Evolutionary conservation across 2,888 invertebrate species (phyloP).

Genomic region (Tetramorium bicarinatum): DNA sequence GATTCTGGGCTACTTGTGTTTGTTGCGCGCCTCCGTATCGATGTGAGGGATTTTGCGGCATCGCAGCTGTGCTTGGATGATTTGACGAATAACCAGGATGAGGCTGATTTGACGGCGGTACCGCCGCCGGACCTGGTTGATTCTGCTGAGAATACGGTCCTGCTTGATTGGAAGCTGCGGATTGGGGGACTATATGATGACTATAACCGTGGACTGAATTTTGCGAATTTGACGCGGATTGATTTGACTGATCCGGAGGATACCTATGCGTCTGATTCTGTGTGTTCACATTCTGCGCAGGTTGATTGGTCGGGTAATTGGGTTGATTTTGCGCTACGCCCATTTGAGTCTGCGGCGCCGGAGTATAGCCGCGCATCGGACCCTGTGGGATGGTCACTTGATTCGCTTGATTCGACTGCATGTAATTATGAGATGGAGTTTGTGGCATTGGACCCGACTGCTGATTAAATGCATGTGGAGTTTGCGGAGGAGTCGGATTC

Average conservation of each 20-base stretch:
- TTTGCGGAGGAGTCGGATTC: constrained; percentile 67
- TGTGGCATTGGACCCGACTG: constrained; percentile 70
- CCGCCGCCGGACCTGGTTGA: constrained; percentile 64
- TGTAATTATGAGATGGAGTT: constrained; percentile 68
- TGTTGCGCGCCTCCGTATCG: constrained; percentile 70
- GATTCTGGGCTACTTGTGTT: constrained; percentile 71
- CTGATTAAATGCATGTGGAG: constrained; percentile 70
- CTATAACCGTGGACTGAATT: constrained; percentile 76
- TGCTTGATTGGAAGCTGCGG: constrained; percentile 64
- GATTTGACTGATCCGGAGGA: constrained; percentile 72
- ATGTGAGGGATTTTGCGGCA: constrained; percentile 65
- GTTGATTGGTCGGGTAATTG: constrained; percentile 72
- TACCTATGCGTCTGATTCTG: constrained; percentile 75
- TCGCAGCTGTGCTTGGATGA: constrained; percentile 64
- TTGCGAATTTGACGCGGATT: constrained; percentile 69
- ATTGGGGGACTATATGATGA: constrained; percentile 72
- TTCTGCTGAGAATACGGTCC: constrained; percentile 67
- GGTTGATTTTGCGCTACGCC: constrained; percentile 66
- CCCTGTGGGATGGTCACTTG: constrained; percentile 75
- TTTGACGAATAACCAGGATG: constrained; percentile 72
- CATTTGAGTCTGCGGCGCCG: constrained; percentile 73
- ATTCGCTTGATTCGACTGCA: constrained; percentile 65
- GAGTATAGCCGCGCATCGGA: constrained; percentile 78
- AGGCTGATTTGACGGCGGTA: constrained; percentile 57
- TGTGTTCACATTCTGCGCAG: constrained; percentile 63